Percentiles rank a stretch among this genome's conserved stretches.
phyloP scores from a whole-genome alignment of 2,113 vertebrate species.

The Xenopus borealis region DNA sequence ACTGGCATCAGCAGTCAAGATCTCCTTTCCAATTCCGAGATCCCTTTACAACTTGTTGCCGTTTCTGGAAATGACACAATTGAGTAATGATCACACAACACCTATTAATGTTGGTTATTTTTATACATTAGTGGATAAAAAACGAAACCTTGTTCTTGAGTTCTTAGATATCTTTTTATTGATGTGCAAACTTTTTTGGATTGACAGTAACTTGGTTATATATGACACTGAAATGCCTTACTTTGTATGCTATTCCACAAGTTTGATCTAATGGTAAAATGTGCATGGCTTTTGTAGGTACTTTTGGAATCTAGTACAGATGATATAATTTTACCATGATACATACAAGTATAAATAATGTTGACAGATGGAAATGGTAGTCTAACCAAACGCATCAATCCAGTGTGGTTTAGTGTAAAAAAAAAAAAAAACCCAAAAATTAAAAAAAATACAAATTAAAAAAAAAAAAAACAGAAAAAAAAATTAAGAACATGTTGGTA shows the following conservation, averaged over 20 bases:
- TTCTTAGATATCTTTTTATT: conserved; percentile 92
- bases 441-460: conserved; percentile 19
- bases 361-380: conserved; percentile 79
- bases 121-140: conserved; percentile 86
- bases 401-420: conserved; percentile 84
- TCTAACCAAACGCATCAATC: conserved; percentile 84
- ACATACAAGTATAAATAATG: conserved; percentile 79
- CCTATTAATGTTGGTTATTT: conserved; percentile 87
- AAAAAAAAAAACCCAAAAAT: conserved; percentile 30
- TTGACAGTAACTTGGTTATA: conserved; percentile 92
- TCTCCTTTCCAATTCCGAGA: conserved; percentile 93
- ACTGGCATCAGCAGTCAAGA: conserved; percentile 88
- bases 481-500: conserved; percentile 77
- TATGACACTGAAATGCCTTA: conserved; percentile 99
- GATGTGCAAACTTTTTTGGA: conserved; percentile 86
- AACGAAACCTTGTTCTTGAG: conserved; percentile 79
- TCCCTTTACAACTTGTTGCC: conserved; percentile 96
- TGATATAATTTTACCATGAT: conserved; percentile 83
- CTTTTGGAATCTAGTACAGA: conserved; percentile 81
- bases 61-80: conserved; percentile 94
- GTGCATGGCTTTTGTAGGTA: conserved; percentile 88
- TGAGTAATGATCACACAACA: conserved; percentile 88
- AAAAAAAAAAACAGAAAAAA: conserved; percentile 19
- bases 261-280: conserved; percentile 90
- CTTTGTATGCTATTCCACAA: conserved; percentile 97